These are phyloP conservation scores for Melieria omissa DNA, from an alignment of 2,888 invertebrate genomes.

Conservation along the genomic window DNA sequence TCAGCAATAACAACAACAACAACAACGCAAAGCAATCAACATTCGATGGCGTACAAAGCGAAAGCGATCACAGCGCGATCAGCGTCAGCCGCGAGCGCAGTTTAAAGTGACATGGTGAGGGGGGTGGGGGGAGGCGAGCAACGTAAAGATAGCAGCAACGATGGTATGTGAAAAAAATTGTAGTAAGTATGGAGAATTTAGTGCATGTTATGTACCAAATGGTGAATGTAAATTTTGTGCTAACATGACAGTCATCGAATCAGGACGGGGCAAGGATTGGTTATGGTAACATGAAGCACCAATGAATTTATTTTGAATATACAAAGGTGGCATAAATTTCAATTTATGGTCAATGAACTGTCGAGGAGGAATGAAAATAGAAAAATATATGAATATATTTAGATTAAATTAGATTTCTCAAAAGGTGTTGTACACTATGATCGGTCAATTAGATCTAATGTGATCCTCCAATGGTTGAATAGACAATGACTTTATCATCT, in stretches of 20 bases:
- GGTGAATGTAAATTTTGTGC: slow-evolving; percentile 39
- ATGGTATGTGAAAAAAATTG: slow-evolving; percentile 30
- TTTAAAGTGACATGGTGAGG: not conserved
- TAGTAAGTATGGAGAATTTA: slow-evolving; percentile 32
- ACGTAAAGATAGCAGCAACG: not conserved
- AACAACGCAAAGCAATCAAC: slow-evolving; percentile 10
- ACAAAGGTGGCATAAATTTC: too few species aligned
- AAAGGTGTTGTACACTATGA: too few species aligned
- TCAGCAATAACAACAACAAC: not conserved
- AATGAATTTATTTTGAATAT: too few species aligned
- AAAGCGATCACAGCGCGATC: slow-evolving; percentile 35
- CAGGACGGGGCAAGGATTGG: too few species aligned
- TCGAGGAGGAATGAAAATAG: too few species aligned
- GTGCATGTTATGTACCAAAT: slow-evolving; percentile 36
- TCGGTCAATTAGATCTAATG: too few species aligned
- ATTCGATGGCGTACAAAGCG: slow-evolving; percentile 36
- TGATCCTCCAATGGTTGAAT: too few species aligned
- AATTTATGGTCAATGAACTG: too few species aligned
- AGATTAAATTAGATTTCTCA: too few species aligned
- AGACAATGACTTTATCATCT: too few species aligned
- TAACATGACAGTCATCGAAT: slow-evolving; percentile 35
- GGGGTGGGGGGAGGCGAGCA: not conserved
- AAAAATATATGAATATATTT: too few species aligned
- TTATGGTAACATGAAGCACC: too few species aligned
- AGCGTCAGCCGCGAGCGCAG: slow-evolving; percentile 31